Percentiles rank a stretch among this genome's conserved stretches.
Conservation (phyloP, 2,797 vertebrate genomes). For the Gallinago solitaria region DNA sequence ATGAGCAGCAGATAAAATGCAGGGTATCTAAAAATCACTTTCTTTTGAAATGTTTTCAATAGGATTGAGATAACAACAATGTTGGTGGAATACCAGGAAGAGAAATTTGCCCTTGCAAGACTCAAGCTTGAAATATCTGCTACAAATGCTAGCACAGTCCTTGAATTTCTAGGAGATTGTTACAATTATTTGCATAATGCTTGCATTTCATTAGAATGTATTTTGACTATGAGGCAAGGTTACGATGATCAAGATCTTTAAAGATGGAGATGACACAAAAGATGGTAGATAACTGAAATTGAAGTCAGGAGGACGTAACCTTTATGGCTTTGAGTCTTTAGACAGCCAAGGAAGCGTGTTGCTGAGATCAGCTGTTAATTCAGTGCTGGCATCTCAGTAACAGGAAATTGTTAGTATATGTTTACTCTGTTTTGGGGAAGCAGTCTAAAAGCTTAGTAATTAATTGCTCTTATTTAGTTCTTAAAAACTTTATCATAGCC, state of each 20-base stretch:
- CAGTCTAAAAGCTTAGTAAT: not conserved
- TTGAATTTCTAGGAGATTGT: not conserved
- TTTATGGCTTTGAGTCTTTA: not conserved
- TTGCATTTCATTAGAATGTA: not conserved
- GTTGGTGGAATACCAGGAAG: not conserved
- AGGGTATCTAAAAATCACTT: not conserved
- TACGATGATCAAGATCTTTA: not conserved
- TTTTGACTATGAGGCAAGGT: not conserved
- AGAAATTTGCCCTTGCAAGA: not conserved
- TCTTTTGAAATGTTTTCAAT: not conserved
- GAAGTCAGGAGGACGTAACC: not conserved
- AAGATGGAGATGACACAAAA: not conserved
- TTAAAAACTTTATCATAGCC: not conserved
- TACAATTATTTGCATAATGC: not conserved
- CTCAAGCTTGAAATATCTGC: not conserved
- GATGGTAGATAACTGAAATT: not conserved
- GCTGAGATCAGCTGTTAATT: slow-evolving; percentile 22
- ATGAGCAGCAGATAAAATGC: not conserved
- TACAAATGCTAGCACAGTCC: not conserved
- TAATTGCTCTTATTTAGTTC: not conserved
- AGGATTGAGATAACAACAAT: not conserved
- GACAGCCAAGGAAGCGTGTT: not conserved
- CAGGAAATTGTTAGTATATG: not conserved
- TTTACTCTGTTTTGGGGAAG: not conserved
- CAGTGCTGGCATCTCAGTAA: not conserved